These are phyloP conservation scores for Oxyura jamaicensis DNA, from an alignment of 2,113 vertebrate species.

Conservation along the genomic window DNA sequence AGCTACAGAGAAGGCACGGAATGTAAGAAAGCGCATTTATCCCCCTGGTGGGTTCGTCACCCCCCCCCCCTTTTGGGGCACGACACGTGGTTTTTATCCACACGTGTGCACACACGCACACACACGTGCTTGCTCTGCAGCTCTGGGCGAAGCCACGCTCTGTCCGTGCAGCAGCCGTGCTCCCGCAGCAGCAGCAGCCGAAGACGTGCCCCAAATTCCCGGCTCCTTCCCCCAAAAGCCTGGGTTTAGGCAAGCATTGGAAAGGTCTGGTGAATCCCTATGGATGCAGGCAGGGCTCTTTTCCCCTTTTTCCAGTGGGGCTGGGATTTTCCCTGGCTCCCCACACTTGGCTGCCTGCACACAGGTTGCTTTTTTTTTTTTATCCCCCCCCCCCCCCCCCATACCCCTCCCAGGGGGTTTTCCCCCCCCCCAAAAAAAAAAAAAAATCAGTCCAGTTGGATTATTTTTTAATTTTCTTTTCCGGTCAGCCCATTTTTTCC, in stretches of 20 bases:
- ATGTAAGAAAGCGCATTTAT: not conserved
- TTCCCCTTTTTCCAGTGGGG: not conserved
- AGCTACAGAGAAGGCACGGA: not conserved
- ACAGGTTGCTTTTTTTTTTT: rapidly evolving
- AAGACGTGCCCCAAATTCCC: not conserved
- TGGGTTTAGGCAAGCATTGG: rapidly evolving
- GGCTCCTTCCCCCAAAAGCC: not conserved
- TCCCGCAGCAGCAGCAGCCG: not conserved
- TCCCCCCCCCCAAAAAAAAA: not conserved
- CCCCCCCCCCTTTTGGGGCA: not conserved
- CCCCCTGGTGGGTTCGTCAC: not conserved
- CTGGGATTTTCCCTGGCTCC: not conserved
- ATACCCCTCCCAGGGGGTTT: too few relatives aligned
- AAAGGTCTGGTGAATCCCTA: not conserved
- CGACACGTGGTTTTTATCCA: too few relatives aligned
- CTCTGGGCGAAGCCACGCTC: not conserved
- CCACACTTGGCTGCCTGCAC: too few relatives aligned
- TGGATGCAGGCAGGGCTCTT: not conserved
- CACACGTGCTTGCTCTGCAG: not conserved
- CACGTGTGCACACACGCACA: too few relatives aligned
- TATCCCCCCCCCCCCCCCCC: too few relatives aligned
- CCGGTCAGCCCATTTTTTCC: not conserved
- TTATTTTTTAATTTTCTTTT: not conserved
- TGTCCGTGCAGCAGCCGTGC: not conserved
- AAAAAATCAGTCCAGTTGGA: not conserved